Evolutionary conservation across 2,797 vertebrate genomes (phyloP), one percentile per base, ranked within the genome.

Genomic region (Molossus alvarezi): DNA sequence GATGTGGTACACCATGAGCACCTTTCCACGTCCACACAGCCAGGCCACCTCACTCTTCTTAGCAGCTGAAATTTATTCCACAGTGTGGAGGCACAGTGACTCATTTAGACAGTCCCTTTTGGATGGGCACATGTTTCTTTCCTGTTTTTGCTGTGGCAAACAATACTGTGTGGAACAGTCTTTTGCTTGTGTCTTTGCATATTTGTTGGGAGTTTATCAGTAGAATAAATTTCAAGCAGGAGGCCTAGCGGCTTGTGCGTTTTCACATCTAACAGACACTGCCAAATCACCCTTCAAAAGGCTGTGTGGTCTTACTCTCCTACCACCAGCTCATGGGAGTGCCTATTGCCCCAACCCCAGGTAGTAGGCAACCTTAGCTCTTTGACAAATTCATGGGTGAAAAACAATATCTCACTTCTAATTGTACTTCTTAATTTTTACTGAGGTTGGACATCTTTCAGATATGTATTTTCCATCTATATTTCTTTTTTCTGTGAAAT

Each of bases 71-170:
- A 83, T 76, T 20, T 29, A 53, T 65, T 73, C 94, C 58, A 0
- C 45, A 37, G 37, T 27, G 20, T 60, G 94, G 67, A n/a, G 17
- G 67, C 48, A 5, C 41, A n/a, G 9, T 83, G 82, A 88, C 76
- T 95, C 81, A 72, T 27, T 20, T 12, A 83, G 60, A 89, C 33
- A 37, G 79, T 33, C 48, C n/a, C 80, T 80, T 71, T 90, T 23
- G 14, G 23, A 45, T 62, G 58, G 45, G 67, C 33, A 57, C 65
- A 55, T 14, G 73, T 33, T 33, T 33, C 33, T 33, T 76, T 92
- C 23, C 29, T 65, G 88, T n/a, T 33, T 77, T 84, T 83, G 80
- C 84, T 90, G 10, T 79, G 45, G 84, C 33, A 73, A 85, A 77
- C 4, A 51, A 82, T 48, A 55, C 60, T 65, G 23, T 75, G 14